phyloP scores from a whole-genome alignment of 1,140 invertebrate genomes.

The Cephus cinctus region DNA sequence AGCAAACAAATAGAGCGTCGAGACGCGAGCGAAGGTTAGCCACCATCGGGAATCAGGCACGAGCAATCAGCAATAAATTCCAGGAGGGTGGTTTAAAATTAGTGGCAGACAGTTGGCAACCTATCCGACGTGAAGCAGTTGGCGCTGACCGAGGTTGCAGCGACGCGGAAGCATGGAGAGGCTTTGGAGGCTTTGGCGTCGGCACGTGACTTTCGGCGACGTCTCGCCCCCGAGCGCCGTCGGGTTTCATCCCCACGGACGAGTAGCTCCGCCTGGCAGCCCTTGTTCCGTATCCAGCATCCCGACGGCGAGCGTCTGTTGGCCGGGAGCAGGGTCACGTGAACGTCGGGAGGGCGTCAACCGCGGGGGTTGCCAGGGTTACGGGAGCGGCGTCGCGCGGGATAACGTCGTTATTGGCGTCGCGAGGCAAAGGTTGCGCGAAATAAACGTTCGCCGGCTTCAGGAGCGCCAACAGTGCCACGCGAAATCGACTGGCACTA shows the following conservation, averaged over 20 bases:
- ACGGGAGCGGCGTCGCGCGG: constrained; percentile 39
- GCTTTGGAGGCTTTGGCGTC: constrained; percentile 44
- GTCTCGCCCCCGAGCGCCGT: constrained; percentile 32
- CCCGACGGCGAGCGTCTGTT: constrained; percentile 30
- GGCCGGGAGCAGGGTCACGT: constrained; percentile 39
- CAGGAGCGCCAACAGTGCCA: constrained; percentile 46
- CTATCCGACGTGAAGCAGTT: constrained; percentile 5
- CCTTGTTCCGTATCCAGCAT: constrained; percentile 36
- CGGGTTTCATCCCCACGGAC: constrained; percentile 41
- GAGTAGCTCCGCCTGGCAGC: constrained; percentile 38
- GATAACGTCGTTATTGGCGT: constrained; percentile 50
- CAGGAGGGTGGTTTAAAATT: constrained; percentile 2
- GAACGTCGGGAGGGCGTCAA: constrained; percentile 11
- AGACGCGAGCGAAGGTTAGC: not conserved
- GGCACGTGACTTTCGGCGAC: constrained; percentile 53
- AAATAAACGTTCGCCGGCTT: not conserved
- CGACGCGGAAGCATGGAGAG: constrained; percentile 45
- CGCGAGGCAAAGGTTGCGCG: constrained; percentile 6
- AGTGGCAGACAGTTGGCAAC: not conserved
- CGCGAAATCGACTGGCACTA: constrained; percentile 50
- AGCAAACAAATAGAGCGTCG: too few species aligned
- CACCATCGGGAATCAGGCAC: not conserved
- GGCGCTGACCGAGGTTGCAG: constrained; percentile 28
- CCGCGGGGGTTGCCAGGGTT: constrained; percentile 40
- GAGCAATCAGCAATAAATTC: constrained; percentile 1